These are phyloP conservation scores for Ceratina japonica DNA, from an alignment of 1,140 invertebrate species.

Conservation along the genomic window DNA sequence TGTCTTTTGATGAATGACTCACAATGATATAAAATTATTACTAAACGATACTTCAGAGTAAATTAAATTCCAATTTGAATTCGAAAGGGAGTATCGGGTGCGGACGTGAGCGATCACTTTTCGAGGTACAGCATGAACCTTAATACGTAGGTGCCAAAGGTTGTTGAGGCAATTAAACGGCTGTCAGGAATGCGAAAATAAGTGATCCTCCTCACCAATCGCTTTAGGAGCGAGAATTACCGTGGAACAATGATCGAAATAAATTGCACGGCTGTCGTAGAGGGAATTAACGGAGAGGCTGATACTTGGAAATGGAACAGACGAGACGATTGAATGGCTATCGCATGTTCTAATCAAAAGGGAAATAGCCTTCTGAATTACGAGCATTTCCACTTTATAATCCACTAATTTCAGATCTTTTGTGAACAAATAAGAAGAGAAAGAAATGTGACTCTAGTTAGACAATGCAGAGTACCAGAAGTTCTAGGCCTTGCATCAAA, in stretches of 20 bases:
- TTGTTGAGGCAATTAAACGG: not conserved
- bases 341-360: not conserved
- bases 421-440: not conserved
- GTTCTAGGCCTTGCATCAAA: no score
- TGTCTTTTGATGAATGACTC: no score
- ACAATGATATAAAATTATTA: no score
- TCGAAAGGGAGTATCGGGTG: no score
- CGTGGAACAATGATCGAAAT: slow-evolving; percentile 13
- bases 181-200: not conserved
- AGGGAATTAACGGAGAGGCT: slow-evolving; percentile 29
- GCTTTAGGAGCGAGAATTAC: slow-evolving; percentile 1
- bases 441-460: not conserved
- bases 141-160: no score
- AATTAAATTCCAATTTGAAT: no score
- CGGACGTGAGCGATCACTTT: no score
- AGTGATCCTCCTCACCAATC: not conserved
- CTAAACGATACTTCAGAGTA: no score
- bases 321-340: not conserved
- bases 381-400: not conserved
- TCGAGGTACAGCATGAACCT: no score
- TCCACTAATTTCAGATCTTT: not conserved
- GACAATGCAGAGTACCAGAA: no score
- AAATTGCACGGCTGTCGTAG: slow-evolving; percentile 25
- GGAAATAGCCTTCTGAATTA: slow-evolving; percentile 16
- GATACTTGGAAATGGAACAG: not conserved